Percentiles rank a stretch among this genome's conserved stretches.
These are phyloP conservation scores for Nycticorax nycticorax DNA, from an alignment of 2,113 vertebrate genomes.

Conservation along the genomic window DNA sequence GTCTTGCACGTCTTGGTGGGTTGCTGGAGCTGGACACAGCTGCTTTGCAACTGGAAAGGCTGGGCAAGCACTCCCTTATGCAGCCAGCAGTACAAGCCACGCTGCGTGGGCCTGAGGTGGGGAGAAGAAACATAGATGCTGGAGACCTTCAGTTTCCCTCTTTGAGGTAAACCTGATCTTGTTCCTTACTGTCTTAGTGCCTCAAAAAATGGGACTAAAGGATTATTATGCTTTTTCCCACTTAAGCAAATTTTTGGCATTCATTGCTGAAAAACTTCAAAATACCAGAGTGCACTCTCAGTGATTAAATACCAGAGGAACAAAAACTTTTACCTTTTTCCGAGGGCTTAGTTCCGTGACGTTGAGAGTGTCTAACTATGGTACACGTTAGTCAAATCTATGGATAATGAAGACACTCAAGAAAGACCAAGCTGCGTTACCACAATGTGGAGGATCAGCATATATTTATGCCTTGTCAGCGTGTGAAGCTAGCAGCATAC, in stretches of 20 bases:
- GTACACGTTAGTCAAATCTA: background rate
- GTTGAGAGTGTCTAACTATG: background rate
- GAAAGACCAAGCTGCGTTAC: background rate
- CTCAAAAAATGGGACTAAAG: background rate
- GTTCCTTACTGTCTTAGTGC: background rate
- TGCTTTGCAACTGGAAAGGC: background rate
- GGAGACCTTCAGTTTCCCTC: background rate
- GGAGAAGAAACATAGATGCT: background rate
- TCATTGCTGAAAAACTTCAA: background rate
- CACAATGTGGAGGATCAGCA: background rate
- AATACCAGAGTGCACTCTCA: background rate
- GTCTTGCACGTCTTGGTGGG: background rate
- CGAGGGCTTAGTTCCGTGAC: background rate
- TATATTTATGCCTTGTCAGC: background rate
- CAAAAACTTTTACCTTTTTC: background rate
- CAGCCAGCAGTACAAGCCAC: background rate
- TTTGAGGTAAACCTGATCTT: background rate
- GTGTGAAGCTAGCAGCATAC: background rate
- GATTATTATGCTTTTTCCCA: background rate
- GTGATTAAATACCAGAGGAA: background rate
- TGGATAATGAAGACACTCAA: background rate
- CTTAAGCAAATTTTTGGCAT: background rate
- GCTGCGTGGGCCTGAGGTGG: fast-evolving
- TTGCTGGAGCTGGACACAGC: background rate
- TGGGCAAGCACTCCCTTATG: background rate